These are phyloP conservation scores for Spilosoma lubricipeda DNA, from an alignment of 2,888 invertebrate species.

Conservation along the genomic window DNA sequence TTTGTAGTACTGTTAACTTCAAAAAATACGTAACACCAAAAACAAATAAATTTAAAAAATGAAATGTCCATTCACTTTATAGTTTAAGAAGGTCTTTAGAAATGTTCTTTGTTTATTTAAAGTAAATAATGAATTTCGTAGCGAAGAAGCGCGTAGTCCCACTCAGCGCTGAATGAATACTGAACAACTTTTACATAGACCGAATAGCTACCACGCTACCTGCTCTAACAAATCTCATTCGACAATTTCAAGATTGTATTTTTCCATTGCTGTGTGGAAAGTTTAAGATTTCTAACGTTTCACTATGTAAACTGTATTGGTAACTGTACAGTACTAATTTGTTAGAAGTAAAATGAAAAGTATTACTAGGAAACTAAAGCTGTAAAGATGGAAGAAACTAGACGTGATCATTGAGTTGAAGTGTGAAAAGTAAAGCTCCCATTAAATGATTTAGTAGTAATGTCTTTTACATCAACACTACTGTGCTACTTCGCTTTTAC, in stretches of 20 bases:
- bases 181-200: slow-evolving; percentile 62
- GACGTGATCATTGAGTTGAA: slow-evolving; percentile 65
- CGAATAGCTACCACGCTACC: slow-evolving; percentile 36
- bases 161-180: slow-evolving; percentile 68
- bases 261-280: slow-evolving; percentile 58
- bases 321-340: slow-evolving; percentile 3
- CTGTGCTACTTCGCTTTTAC: slow-evolving; percentile 35
- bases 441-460: slow-evolving; percentile 47
- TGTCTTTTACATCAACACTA: slow-evolving; percentile 52
- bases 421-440: slow-evolving; percentile 62
- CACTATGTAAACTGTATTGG: slow-evolving; percentile 26
- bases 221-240: slow-evolving; percentile 45
- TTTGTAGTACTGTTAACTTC: slow-evolving; percentile 27
- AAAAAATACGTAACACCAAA: slow-evolving; percentile 13
- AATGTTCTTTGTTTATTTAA: slow-evolving; percentile 26
- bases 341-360: slow-evolving; percentile 41
- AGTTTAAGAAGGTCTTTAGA: slow-evolving; percentile 27
- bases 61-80: slow-evolving; percentile 22
- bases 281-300: not conserved
- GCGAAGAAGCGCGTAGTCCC: slow-evolving; percentile 62
- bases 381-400: slow-evolving; percentile 64
- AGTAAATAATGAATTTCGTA: slow-evolving; percentile 17
- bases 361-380: slow-evolving; percentile 64
- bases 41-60: slow-evolving; percentile 15
- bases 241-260: slow-evolving; percentile 40